These are phyloP conservation scores for Zhuqinia jingwanae DNA, from an alignment of 2,888 invertebrate species.

Conservation along the genomic window DNA sequence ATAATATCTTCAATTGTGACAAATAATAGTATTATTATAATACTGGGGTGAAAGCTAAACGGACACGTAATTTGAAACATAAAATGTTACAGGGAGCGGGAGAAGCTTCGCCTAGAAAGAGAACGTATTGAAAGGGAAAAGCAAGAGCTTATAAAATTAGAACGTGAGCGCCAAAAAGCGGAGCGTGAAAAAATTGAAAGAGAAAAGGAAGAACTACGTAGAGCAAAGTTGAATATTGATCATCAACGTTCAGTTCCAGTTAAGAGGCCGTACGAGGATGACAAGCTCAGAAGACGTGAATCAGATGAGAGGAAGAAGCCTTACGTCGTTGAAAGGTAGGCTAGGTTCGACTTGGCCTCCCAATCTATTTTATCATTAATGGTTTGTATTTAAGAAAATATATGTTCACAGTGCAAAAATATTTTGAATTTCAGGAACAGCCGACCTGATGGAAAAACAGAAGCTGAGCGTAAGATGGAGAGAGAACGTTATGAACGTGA, in stretches of 20 bases:
- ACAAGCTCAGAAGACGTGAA: conserved; percentile 26
- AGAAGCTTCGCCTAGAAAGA: conserved; percentile 90
- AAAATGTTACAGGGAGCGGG: conserved; percentile 85
- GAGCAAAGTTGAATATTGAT: conserved; percentile 80
- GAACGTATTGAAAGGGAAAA: conserved; percentile 94
- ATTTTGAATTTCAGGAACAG: conserved; percentile 4
- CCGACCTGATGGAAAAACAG: conserved; percentile 52
- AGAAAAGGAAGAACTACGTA: conserved; percentile 91
- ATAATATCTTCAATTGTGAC: too few species aligned
- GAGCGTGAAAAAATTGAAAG: conserved; percentile 83
- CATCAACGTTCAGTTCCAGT: conserved; percentile 49
- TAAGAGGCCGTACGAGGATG: conserved; percentile 73
- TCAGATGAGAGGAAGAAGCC: conserved; percentile 61
- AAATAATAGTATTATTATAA: too few species aligned
- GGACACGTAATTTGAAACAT: background rate
- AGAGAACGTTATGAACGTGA: conserved; percentile 49
- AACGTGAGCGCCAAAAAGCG: conserved; percentile 90
- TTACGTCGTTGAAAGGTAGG: conserved; percentile 46
- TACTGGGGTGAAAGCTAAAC: too few species aligned
- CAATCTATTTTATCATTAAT: too few species aligned
- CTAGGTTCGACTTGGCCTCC: too few species aligned
- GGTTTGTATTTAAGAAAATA: background rate
- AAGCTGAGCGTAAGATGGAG: conserved; percentile 58
- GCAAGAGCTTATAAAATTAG: conserved; percentile 90
- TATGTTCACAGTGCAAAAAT: background rate